Percentiles rank a stretch among this genome's conserved stretches.
Evolutionary conservation across 2,113 vertebrate genomes (phyloP).

Genomic region (Ageneiosus marmoratus): DNA sequence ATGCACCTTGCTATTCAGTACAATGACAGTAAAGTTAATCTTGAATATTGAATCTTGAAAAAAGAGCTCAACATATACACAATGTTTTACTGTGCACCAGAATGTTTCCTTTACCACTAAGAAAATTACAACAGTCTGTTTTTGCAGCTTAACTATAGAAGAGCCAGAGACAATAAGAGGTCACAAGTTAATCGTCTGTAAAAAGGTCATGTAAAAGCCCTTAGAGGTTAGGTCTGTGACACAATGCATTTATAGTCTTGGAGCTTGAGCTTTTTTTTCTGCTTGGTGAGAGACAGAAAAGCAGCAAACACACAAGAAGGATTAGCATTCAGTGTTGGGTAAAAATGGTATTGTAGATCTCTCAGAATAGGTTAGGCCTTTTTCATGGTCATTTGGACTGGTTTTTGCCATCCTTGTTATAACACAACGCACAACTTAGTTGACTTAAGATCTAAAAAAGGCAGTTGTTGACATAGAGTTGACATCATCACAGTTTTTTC

Average conservation of each 20-base stretch:
- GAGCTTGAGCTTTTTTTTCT: not conserved
- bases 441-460: not conserved
- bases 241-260: not conserved
- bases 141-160: not conserved
- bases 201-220: not conserved
- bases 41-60: too few species aligned
- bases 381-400: not conserved
- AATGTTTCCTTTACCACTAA: not conserved
- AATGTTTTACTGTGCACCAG: not conserved
- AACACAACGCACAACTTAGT: not conserved
- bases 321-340: not conserved
- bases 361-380: not conserved
- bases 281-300: slow-evolving; percentile 3
- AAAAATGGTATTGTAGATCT: not conserved
- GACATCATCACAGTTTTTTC: slow-evolving; percentile 19
- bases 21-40: too few species aligned
- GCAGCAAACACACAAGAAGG: not conserved
- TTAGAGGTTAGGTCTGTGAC: slow-evolving; percentile 8
- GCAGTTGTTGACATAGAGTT: slow-evolving; percentile 26
- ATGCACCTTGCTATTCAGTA: too few species aligned
- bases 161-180: not conserved
- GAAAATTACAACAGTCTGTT: not conserved
- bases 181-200: slow-evolving; percentile 22
- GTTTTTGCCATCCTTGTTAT: not conserved
- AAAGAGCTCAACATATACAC: not conserved